Base-by-base conservation (phyloP, 1,140 invertebrate genomes). In the Gyrodactylus salaris region DNA sequence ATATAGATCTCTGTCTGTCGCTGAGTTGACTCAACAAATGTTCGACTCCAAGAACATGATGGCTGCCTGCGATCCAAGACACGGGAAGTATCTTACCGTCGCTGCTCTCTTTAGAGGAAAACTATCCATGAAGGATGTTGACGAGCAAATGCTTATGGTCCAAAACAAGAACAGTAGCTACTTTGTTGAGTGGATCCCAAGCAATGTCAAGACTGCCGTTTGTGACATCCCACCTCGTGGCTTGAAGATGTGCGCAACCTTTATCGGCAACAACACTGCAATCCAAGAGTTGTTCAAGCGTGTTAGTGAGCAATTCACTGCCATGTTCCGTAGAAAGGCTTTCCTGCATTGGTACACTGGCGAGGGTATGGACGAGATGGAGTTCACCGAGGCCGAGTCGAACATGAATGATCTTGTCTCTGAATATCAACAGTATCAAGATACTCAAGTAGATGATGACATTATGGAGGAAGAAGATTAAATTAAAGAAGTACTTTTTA, bases 341-440 rank as follows among this genome's bases (percentile, higher is more conserved):
- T 92, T 92, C 85, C 83, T 92, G 73, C 89, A 92, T 84, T 92
- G 89, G 89, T 87, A 88, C 85, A 87, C 80, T 2, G 81, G 82
- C 22, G 82, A 83, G 77, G 82, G 83, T 25, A 85, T 85, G 84
- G 82, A 84, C 76, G 84, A 84, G 76, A 83, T 84, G 84, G 83
- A 86, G 79, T 86, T 85, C 79, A 85, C 85, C 70, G 85, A 86
- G 80, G 86, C 86, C 21, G 85, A 86, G 78, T 85, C 84, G 68
- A 87, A 87, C 82, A 87, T 88, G 86, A 87, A 87, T 77, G 87
- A 88, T 77, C 78, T 89, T 77, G 89, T 91, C 83, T 87, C 88
- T 75, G 89, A 91, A 78, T 91, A 91, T 79, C 89, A 91, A 78
- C 89, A 91, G 79, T 92, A 92, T 81, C 88, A 89, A 76, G 87